These are phyloP conservation scores for Eurypyga helias DNA, from an alignment of 2,113 vertebrate genomes.

Conservation along the genomic window DNA sequence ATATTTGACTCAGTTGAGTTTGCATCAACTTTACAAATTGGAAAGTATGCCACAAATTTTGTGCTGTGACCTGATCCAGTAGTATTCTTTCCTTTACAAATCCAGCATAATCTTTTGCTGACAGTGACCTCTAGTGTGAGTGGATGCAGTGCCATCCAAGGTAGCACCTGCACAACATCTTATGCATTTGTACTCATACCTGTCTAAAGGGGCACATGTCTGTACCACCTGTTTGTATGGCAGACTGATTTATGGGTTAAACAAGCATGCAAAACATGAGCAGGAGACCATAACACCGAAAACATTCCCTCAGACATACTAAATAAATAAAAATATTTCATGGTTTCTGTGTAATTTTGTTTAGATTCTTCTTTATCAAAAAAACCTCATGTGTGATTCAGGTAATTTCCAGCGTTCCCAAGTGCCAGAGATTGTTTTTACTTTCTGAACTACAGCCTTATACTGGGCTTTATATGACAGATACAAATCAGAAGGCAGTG, in stretches of 20 bases:
- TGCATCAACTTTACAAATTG: background rate
- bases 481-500: background rate
- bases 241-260: background rate
- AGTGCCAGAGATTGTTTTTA: background rate
- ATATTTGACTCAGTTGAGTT: background rate
- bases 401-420: background rate
- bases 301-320: background rate
- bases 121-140: conserved; percentile 57
- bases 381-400: background rate
- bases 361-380: background rate
- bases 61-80: background rate
- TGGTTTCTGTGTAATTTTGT: background rate
- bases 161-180: rapidly evolving
- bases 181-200: rapidly evolving
- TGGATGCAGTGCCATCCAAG: background rate
- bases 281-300: background rate
- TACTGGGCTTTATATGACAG: background rate
- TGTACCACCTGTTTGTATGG: background rate
- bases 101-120: background rate
- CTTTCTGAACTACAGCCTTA: background rate
- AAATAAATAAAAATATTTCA: background rate
- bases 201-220: background rate
- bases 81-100: background rate
- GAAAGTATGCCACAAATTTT: background rate
- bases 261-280: background rate